Evolutionary conservation across 2,113 vertebrate species (phyloP), one percentile per base, ranked within the genome.

Genomic region (Toxotes jaculatrix): DNA sequence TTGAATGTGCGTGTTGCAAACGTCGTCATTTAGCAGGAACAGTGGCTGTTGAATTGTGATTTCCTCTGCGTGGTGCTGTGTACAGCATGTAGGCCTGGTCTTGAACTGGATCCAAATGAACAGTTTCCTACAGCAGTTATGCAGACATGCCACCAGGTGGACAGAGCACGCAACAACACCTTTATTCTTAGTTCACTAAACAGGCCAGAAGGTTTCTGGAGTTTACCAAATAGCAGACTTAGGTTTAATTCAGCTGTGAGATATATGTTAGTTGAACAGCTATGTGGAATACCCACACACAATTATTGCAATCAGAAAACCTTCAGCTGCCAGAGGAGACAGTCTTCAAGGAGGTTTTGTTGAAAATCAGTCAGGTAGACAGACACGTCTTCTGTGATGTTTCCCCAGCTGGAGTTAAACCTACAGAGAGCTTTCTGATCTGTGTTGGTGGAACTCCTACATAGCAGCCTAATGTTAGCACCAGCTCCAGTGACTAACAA

Each of bases 391-490:
- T 64, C 21, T 42, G 62, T n/a, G 51, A 16, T 56, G 12, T 55
- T 70, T 43, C 34, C 80, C 43, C 45, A 32, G 32, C 38, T 61
- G 69, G 49, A 56, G 62, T 68, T 56, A 67, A 72, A 51, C 27
- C 42, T 19, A 38, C 77, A 80, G 60, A 47, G 42, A 79, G 69
- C 56, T 49, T 4, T 13, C 11, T 70, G 78, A 72, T 82, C 51
- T 82, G 87, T 85, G 81, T 87, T 80, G 83, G 84, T 83, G 82
- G 73, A 84, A 81, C 89, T 82, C 89, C 88, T 80, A 93, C 91
- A 86, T 72, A 49, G 64, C 70, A 42, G 74, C 36, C 76, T 77
- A 74, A 79, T 74, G 83, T 87, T 71, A 78, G 84, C 80, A 83
- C 83, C 85, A 66, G 59, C 74, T 61, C 45, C 64, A 31, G 57